Percentiles rank a stretch among this genome's conserved stretches.
Evolutionary conservation across 2,888 invertebrate genomes (phyloP).

Genomic region (Scaptomyza caliginosa): DNA sequence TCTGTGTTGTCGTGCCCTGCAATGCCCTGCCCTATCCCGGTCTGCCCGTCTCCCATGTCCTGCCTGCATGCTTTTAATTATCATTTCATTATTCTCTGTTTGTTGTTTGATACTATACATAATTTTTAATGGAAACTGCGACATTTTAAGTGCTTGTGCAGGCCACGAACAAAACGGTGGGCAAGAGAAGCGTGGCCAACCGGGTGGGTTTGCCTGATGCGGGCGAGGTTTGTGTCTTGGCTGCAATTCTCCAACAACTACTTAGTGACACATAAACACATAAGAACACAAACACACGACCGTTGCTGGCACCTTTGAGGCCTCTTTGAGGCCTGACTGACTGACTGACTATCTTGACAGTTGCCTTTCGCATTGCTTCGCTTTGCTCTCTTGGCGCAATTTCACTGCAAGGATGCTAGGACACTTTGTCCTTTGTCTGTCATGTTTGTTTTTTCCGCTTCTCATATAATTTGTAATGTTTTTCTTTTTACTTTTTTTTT

Average conservation of each 20-base stretch:
- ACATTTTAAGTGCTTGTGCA: conserved; percentile 61
- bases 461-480: not conserved
- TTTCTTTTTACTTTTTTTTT: conserved; percentile 6
- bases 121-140: conserved; percentile 69
- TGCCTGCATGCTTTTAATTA: conserved; percentile 63
- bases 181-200: not conserved
- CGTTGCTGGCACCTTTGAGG: conserved; percentile 44
- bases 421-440: conserved; percentile 39
- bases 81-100: conserved; percentile 72
- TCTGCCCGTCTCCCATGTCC: not conserved
- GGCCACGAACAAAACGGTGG: conserved; percentile 1
- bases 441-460: conserved; percentile 38
- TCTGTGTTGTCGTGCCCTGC: conserved; percentile 2
- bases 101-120: conserved; percentile 59
- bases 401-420: conserved; percentile 44
- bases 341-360: conserved; percentile 35
- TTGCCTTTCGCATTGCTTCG: conserved; percentile 1
- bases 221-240: conserved; percentile 1
- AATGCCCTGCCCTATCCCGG: not conserved
- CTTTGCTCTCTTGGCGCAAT: conserved; percentile 36
- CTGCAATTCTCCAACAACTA: conserved; percentile 9
- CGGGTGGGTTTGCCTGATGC: not conserved
- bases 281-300: conserved; percentile 2
- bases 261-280: conserved; percentile 7
- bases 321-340: conserved; percentile 8